phyloP scores from a whole-genome alignment of 2,888 invertebrate species.

The Sclerodermus sp. region DNA sequence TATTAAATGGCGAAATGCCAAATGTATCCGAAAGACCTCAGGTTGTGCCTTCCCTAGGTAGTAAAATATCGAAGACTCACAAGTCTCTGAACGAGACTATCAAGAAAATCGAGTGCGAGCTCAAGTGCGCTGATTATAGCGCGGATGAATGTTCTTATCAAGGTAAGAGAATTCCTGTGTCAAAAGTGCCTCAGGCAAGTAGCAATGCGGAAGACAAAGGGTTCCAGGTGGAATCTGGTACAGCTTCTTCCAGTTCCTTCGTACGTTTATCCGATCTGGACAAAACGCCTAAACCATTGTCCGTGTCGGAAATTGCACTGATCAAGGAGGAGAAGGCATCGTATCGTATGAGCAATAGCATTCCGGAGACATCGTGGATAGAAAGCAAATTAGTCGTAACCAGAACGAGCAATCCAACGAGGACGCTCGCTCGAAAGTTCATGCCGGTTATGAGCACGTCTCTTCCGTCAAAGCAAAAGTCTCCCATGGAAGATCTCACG shows the following conservation, averaged over 20 bases:
- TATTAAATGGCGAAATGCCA: constrained; percentile 34
- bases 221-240: constrained; percentile 48
- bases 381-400: constrained; percentile 66
- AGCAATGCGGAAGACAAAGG: constrained; percentile 53
- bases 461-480: constrained; percentile 47
- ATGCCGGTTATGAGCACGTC: constrained; percentile 49
- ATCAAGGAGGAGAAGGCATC: constrained; percentile 49
- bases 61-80: constrained; percentile 43
- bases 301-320: constrained; percentile 39
- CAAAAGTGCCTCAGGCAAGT: constrained; percentile 48
- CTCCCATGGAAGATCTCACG: constrained; percentile 46
- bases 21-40: constrained; percentile 19
- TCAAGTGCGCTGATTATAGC: constrained; percentile 21
- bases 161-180: constrained; percentile 28
- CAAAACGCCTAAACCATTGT: constrained; percentile 64
- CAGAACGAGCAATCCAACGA: constrained; percentile 63
- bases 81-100: constrained; percentile 49
- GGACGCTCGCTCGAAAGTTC: constrained; percentile 41
- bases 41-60: constrained; percentile 25
- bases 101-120: constrained; percentile 48
- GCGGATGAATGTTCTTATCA: constrained; percentile 7
- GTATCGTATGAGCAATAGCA: constrained; percentile 69
- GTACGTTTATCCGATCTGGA: constrained; percentile 81
- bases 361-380: constrained; percentile 71
- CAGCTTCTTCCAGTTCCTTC: constrained; percentile 61